Evolutionary conservation across 2,888 invertebrate species (phyloP), one percentile per base, ranked within the genome.

Genomic region (Argynnis bischoffii): DNA sequence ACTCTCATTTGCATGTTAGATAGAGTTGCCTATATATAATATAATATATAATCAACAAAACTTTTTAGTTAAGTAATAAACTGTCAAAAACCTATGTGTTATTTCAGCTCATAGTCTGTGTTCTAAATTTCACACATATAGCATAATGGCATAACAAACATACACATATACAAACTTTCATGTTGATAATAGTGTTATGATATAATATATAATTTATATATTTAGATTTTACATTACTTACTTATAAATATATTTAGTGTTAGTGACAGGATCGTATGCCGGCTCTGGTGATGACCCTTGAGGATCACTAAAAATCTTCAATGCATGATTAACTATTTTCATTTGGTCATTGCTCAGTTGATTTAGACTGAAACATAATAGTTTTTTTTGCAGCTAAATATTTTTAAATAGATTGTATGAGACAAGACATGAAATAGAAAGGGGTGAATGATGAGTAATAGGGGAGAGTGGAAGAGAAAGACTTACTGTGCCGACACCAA

Each of bases 171-270:
- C 18, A 18, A 18, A 18, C 18, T 18, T 2, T 18, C 18, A 18
- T 18, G 18, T 18, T 18, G 1, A 18, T 18, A 18, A 18, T 18
- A 18, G 31, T 31, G 3, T 31, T 31, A 48, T 67, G 69, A 64
- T 51, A 55, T 31, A 26, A 69, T 51, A n/a, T 51, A 5, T 21
- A 6, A 35, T 15, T 60, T 16, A n/a, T n/a, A n/a, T n/a, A n/a
- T n/a, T 31, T 41, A 50, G 11, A 53, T 46, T 15, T 35, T 35
- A 15, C 3, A 55, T n/a, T 11, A 60, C 88, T 83, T 80, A 92
- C 92, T 90, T 92, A 76, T 91, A 92, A 75, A 90, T 85, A 75
- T 86, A 89, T 59, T 82, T 79, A 4, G 91, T 91, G 66, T 90
- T 91, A 26, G 91, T 88, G 46, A 84, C 84, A 5, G 91, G 89